Base-by-base conservation (phyloP, 1,140 invertebrate genomes). In the Bombus turneri region DNA sequence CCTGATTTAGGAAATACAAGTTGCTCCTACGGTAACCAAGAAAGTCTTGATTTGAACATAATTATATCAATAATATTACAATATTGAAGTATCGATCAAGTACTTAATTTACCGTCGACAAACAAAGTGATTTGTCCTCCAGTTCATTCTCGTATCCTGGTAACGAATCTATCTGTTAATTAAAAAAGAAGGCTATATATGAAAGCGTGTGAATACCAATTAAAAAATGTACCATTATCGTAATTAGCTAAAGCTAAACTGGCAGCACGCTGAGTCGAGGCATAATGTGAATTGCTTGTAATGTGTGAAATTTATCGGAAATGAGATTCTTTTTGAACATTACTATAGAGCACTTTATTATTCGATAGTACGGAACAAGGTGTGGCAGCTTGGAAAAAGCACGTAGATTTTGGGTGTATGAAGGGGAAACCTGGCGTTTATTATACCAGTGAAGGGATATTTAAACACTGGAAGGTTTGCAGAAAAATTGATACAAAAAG, bases 1-100 rank as follows among this genome's bases (percentile, higher is more conserved):
- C 94, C 96, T 18, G 88, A 91, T 91, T 94, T 95, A 3, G 96
- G 96, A 83, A 92, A 95, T 53, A 95, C 92, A 18, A 95, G 81
- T 83, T 91, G 77, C 88, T 93, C 93, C 94, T 95, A 18, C 28
- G 90, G 88, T 5, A 76, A 80, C 47, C 9, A 28, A 64, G 28
- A 22, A n/a, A 18, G 1, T n/a, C n/a, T 4, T 68, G 2, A 43
- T 43, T 69, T 72, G 1, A 10, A 31, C 28, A 37, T 3, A 25
- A 34, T 72, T 37, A 28, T 62, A 59, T 43, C 4, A 15, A 72
- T 41, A 18, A 73, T 18, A 15, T n/a, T 28, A 34, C 1, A 34
- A n/a, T 34, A 34, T 22, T 13, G 22, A 31, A 10, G 12, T 43
- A 53, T 39, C 34, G 22, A 43, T 22, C 22, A 15, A 74, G 28